Conservation (phyloP, 2,113 vertebrate species). For the Silurus glanis region DNA sequence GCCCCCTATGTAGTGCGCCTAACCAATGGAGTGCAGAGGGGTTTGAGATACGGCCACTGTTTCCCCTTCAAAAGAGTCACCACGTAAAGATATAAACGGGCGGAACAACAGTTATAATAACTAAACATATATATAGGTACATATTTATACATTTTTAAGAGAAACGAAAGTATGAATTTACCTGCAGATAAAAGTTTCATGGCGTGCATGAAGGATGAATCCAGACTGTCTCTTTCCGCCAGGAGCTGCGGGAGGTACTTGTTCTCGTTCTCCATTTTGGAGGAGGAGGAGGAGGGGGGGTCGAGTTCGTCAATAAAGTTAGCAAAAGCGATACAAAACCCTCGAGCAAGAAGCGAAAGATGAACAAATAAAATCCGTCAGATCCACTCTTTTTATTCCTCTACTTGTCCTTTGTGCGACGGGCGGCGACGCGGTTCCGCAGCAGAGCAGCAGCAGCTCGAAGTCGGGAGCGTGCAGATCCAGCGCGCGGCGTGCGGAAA, state of each 20-base stretch:
- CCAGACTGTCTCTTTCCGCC: slow-evolving; percentile 90
- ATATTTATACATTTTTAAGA: not conserved
- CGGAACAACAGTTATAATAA: not conserved
- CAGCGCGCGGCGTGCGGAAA: slow-evolving; percentile 56
- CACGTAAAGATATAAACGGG: not conserved
- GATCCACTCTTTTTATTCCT: slow-evolving; percentile 33
- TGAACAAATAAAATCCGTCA: slow-evolving; percentile 63
- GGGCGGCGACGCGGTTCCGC: not conserved
- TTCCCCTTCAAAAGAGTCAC: not conserved
- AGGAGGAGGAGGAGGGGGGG: not conserved
- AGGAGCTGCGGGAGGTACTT: slow-evolving; percentile 90
- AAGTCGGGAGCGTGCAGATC: not conserved
- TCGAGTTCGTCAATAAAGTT: slow-evolving; percentile 45
- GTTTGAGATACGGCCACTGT: not conserved
- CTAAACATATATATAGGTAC: too few species aligned
- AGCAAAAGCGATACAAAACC: slow-evolving; percentile 49
- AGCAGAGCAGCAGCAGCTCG: not conserved
- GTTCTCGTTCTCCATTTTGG: slow-evolving; percentile 86
- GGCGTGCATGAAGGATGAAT: slow-evolving; percentile 88
- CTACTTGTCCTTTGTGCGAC: too few species aligned
- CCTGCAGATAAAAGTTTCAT: slow-evolving; percentile 91
- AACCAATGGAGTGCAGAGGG: not conserved
- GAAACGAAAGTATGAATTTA: slow-evolving; percentile 54
- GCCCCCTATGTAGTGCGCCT: not conserved
- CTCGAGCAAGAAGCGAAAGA: slow-evolving; percentile 18